phyloP scores from a whole-genome alignment of 2,888 invertebrate species.

The Perithous albicinctus region DNA sequence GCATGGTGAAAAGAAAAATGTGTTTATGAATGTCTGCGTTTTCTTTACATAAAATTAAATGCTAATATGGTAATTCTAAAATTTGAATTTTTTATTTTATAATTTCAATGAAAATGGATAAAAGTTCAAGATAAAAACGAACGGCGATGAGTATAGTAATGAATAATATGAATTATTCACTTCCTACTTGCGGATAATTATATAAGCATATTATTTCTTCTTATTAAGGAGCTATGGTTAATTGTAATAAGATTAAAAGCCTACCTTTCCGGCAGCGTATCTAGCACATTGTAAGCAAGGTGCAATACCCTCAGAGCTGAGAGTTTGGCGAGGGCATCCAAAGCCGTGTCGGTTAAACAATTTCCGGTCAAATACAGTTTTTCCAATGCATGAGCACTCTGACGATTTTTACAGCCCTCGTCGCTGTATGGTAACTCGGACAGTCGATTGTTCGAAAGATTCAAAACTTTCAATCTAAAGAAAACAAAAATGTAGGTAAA shows the following conservation, averaged over 20 bases:
- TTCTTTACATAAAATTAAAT: not conserved
- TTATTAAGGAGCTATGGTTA: not conserved
- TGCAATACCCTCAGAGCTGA: conserved; percentile 90
- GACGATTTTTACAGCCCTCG: conserved; percentile 82
- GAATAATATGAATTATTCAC: not conserved
- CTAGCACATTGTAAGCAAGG: conserved; percentile 92
- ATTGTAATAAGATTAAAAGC: not conserved
- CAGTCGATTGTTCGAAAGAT: conserved; percentile 92
- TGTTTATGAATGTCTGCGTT: not conserved
- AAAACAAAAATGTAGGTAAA: not conserved
- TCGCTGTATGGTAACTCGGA: conserved; percentile 89
- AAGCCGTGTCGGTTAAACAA: conserved; percentile 89
- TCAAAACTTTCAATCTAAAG: conserved; percentile 88
- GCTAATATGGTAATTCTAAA: no score
- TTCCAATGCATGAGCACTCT: conserved; percentile 85
- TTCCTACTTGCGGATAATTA: not conserved
- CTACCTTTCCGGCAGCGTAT: conserved; percentile 89
- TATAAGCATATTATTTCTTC: not conserved
- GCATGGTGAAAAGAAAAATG: not conserved
- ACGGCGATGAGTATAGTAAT: not conserved
- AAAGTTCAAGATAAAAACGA: no score
- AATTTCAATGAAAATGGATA: not conserved
- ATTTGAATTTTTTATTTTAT: not conserved
- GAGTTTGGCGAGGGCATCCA: conserved; percentile 89
- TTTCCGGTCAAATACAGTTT: conserved; percentile 91